These are phyloP conservation scores for Oenanthe oenanthe DNA, from an alignment of 2,113 vertebrate genomes.

Conservation along the genomic window DNA sequence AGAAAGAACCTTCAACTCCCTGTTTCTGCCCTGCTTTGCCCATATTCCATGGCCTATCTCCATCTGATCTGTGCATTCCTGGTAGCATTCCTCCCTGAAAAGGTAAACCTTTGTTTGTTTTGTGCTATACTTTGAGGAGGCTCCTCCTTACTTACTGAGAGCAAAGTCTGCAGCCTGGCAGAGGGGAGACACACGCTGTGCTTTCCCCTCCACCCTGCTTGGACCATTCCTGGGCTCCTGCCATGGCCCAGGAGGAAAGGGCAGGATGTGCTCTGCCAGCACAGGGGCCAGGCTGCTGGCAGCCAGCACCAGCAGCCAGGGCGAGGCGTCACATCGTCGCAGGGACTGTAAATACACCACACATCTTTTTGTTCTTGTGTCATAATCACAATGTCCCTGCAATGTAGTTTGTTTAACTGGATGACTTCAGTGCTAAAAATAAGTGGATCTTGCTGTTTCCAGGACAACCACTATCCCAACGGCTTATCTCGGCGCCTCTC, in stretches of 20 bases:
- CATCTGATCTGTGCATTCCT: not conserved
- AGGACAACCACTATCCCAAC: conserved; percentile 32
- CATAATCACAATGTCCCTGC: not conserved
- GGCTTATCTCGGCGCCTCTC: conserved; percentile 46
- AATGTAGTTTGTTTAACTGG: conserved; percentile 49
- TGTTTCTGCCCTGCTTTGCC: not conserved
- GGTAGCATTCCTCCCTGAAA: not conserved
- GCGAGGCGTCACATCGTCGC: not conserved
- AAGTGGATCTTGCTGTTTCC: conserved; percentile 56
- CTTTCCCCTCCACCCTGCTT: not conserved
- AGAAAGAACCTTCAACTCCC: not conserved
- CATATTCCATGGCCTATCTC: not conserved
- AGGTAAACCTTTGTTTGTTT: not conserved
- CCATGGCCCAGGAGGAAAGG: not conserved
- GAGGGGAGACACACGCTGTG: not conserved
- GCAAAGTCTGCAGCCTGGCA: not conserved
- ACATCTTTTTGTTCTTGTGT: not conserved
- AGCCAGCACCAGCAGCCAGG: not conserved
- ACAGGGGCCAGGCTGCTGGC: not conserved
- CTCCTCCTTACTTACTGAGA: not conserved
- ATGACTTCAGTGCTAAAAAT: conserved; percentile 54
- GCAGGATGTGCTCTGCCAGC: not conserved
- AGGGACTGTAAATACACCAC: not conserved
- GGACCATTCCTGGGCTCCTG: not conserved
- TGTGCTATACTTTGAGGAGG: not conserved